These are phyloP conservation scores for Brienomyrus brachyistius DNA, from an alignment of 2,113 vertebrate species.

Conservation along the genomic window DNA sequence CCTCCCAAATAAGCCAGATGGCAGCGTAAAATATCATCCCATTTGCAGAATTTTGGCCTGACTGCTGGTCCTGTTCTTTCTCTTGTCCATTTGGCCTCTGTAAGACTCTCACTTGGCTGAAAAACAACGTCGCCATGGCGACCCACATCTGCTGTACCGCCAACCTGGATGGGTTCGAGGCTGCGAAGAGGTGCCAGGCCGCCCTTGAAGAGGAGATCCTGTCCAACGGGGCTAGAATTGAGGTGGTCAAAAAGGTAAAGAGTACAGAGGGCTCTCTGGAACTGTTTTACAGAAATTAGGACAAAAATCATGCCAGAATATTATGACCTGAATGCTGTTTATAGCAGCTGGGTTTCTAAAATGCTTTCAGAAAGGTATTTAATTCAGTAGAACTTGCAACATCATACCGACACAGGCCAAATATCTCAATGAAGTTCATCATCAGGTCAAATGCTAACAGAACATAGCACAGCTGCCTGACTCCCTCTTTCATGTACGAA, in stretches of 20 bases:
- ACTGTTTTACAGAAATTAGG: neutral
- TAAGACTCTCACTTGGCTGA: constrained; percentile 65
- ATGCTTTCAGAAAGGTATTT: neutral
- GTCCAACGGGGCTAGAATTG: constrained; percentile 48
- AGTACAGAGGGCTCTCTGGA: neutral
- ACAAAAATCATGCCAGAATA: neutral
- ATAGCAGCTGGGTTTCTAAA: neutral
- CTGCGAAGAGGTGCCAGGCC: constrained; percentile 45
- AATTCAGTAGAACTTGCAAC: neutral
- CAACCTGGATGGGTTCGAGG: constrained; percentile 41
- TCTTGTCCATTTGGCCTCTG: constrained; percentile 10
- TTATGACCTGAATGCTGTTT: neutral
- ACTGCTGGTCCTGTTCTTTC: neutral
- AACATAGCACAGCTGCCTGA: neutral
- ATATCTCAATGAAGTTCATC: constrained; percentile 4
- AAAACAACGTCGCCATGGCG: constrained; percentile 46
- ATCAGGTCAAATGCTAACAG: neutral
- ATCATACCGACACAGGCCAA: neutral
- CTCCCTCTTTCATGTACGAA: neutral
- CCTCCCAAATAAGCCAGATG: neutral
- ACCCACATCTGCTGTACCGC: constrained; percentile 42
- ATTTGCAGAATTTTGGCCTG: constrained; percentile 12
- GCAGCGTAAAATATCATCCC: neutral
- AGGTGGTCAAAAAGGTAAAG: constrained; percentile 57
- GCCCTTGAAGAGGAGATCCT: constrained; percentile 58